phyloP scores from a whole-genome alignment of 2,797 vertebrate species.

The Tragelaphus oryx region DNA sequence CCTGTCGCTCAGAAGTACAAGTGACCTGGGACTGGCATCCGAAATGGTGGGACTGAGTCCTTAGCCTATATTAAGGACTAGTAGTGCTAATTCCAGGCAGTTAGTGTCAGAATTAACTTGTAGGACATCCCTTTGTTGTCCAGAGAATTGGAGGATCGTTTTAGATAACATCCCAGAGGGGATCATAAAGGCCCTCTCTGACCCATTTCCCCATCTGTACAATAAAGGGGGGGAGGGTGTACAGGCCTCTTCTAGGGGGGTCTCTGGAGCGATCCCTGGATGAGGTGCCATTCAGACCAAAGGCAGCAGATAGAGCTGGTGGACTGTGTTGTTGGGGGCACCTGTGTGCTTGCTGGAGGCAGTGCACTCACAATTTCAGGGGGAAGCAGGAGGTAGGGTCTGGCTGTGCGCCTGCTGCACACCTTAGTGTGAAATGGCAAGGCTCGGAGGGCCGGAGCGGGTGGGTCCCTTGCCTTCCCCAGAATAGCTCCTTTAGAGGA shows the following conservation, averaged over 20 bases:
- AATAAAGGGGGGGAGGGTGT: neutral
- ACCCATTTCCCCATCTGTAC: neutral
- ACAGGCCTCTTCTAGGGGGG: neutral
- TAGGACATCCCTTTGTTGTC: neutral
- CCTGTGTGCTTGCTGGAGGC: rapidly evolving
- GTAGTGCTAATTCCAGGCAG: neutral
- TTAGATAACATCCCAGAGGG: neutral
- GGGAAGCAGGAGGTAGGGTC: neutral
- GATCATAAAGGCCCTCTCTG: neutral
- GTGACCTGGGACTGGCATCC: neutral
- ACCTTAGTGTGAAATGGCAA: neutral
- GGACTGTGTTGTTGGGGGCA: rapidly evolving
- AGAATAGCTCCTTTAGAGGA: neutral
- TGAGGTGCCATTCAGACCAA: neutral
- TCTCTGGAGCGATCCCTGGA: neutral
- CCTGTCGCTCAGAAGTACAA: neutral
- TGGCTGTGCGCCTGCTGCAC: neutral
- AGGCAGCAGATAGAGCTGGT: neutral
- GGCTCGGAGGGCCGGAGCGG: neutral
- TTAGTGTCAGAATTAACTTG: too few relatives aligned
- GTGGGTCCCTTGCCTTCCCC: neutral
- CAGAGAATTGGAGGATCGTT: neutral
- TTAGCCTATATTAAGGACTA: neutral
- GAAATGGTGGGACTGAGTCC: neutral
- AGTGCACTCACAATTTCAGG: rapidly evolving